Percentiles rank a stretch among this genome's conserved stretches.
phyloP scores from a whole-genome alignment of 2,888 invertebrate species.

The Polia nebulosa region DNA sequence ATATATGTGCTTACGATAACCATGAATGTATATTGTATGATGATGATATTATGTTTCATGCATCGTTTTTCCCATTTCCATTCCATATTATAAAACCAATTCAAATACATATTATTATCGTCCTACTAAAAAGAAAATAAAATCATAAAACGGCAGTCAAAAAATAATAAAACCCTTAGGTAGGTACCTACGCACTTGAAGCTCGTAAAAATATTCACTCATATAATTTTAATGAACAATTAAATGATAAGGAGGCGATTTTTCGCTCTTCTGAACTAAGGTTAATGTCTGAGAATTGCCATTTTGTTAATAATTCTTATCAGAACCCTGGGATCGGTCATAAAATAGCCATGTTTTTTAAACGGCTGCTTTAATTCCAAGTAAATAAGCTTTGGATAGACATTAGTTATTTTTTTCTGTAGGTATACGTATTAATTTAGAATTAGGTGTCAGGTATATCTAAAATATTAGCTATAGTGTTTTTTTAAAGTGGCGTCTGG shows the following conservation, averaged over 20 bases:
- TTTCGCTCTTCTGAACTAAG: slow-evolving; percentile 47
- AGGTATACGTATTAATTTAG: slow-evolving; percentile 34
- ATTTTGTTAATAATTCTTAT: slow-evolving; percentile 57
- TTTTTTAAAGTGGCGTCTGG: slow-evolving; percentile 27
- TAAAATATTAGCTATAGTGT: slow-evolving; percentile 29
- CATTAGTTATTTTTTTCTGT: slow-evolving; percentile 42
- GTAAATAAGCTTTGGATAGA: slow-evolving; percentile 40
- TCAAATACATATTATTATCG: background rate
- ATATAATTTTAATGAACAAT: slow-evolving; percentile 47
- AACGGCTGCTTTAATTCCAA: slow-evolving; percentile 46
- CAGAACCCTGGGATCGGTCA: slow-evolving; percentile 42
- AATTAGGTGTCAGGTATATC: slow-evolving; percentile 12
- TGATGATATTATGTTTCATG: slow-evolving; percentile 16
- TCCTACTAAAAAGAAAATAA: slow-evolving; percentile 34
- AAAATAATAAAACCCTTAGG: slow-evolving; percentile 41
- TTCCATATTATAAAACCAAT: background rate
- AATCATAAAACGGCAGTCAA: slow-evolving; percentile 34
- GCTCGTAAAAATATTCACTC: slow-evolving; percentile 45
- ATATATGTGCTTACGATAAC: background rate
- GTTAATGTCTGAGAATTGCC: slow-evolving; percentile 33
- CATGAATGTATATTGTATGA: background rate
- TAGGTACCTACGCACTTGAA: slow-evolving; percentile 34
- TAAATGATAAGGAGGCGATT: slow-evolving; percentile 47
- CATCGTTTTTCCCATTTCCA: no score
- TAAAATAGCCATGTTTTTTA: slow-evolving; percentile 49